Conservation (phyloP, 1,140 invertebrate species). For the Chionoecetes opilio region DNA sequence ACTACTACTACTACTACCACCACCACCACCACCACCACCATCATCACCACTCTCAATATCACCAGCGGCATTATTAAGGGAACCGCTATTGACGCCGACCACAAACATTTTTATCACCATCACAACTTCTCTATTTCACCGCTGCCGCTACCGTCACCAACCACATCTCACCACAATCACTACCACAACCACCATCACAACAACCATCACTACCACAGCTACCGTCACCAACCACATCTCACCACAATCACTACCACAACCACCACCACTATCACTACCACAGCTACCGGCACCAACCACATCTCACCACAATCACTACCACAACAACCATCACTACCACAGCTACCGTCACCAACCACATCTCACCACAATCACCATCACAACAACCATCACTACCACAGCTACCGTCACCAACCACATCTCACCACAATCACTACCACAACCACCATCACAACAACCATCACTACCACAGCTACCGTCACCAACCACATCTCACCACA, state of each 20-base stretch:
- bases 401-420: too few species aligned
- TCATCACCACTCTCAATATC: not conserved
- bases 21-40: slow-evolving; percentile 12
- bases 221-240: too few species aligned
- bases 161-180: slow-evolving; percentile 6
- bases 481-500: not conserved
- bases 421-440: too few species aligned
- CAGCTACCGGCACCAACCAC: too few species aligned
- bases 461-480: not conserved
- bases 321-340: not conserved
- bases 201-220: not conserved
- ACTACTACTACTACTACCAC: not conserved
- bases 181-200: not conserved
- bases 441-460: not conserved
- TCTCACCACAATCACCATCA: not conserved
- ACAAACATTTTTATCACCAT: slow-evolving; percentile 24
- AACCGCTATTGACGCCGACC: not conserved
- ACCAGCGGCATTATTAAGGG: not conserved
- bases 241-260: not conserved
- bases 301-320: too few species aligned
- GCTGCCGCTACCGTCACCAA: not conserved
- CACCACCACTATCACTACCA: not conserved
- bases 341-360: not conserved
- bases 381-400: not conserved
- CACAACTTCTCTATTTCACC: not conserved